Conservation (phyloP, 1,140 invertebrate genomes). For the Leptinotarsa defecta region DNA sequence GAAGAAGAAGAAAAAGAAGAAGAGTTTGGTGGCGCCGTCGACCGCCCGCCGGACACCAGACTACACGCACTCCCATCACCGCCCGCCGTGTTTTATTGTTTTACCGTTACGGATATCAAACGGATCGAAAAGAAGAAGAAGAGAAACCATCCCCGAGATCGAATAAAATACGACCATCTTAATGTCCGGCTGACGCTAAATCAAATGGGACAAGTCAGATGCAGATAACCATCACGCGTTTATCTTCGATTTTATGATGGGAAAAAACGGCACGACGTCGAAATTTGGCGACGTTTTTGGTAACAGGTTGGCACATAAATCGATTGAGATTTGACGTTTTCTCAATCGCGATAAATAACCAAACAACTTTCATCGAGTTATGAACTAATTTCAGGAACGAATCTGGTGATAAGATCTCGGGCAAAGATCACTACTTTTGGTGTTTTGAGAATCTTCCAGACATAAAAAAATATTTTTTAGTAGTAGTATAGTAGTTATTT, state of each 20-base stretch:
- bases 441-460: neutral
- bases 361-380: too few relatives aligned
- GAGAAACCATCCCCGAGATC: neutral
- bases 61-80: conserved; percentile 49
- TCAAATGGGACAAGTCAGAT: conserved; percentile 15
- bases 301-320: neutral
- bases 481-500: too few relatives aligned
- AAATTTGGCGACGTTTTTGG: neutral
- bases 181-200: conserved; percentile 20
- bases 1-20: conserved; percentile 6
- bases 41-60: conserved; percentile 49
- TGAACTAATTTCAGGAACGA: too few relatives aligned
- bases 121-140: conserved; percentile 9
- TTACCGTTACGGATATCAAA: conserved; percentile 48
- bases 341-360: too few relatives aligned
- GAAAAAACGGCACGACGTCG: conserved; percentile 17
- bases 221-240: neutral
- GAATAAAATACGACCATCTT: conserved; percentile 16
- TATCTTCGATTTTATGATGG: conserved; percentile 19
- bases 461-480: neutral
- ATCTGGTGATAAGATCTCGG: too few relatives aligned
- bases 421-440: neutral
- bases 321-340: neutral
- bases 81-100: conserved; percentile 53
- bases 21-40: conserved; percentile 39